These are phyloP conservation scores for Drosophila conformis DNA, from an alignment of 2,888 invertebrate genomes.

Conservation along the genomic window DNA sequence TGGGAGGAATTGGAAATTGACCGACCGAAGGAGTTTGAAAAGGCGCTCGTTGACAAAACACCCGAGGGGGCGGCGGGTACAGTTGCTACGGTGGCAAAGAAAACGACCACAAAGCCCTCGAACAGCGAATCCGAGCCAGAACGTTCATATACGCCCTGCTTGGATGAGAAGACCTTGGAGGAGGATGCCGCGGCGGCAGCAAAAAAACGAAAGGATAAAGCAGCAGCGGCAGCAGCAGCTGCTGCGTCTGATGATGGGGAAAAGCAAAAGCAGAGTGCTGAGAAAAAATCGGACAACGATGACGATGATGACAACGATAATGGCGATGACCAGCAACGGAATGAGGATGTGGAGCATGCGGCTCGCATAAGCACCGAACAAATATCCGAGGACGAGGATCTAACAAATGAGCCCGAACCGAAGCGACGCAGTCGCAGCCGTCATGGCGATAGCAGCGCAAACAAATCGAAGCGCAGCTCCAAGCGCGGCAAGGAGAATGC, in stretches of 20 bases:
- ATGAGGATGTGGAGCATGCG: conserved; percentile 25
- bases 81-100: conserved; percentile 4
- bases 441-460: conserved; percentile 27
- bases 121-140: conserved; percentile 86
- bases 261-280: conserved; percentile 13
- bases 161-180: conserved; percentile 87
- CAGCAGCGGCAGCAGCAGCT: neutral
- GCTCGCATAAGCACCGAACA: conserved; percentile 88
- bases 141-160: conserved; percentile 90
- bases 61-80: conserved; percentile 1
- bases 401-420: conserved; percentile 56
- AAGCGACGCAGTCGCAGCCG: conserved; percentile 48
- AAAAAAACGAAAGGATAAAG: conserved; percentile 11
- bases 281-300: conserved; percentile 14
- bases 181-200: conserved; percentile 44
- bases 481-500: conserved; percentile 83
- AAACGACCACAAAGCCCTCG: conserved; percentile 28
- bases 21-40: conserved; percentile 75
- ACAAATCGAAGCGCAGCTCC: conserved; percentile 52
- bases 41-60: conserved; percentile 84
- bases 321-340: conserved; percentile 5
- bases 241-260: neutral
- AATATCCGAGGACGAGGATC: conserved; percentile 90
- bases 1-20: conserved; percentile 84
- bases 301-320: neutral